These are phyloP conservation scores for Entelurus aequoreus DNA, from an alignment of 2,113 vertebrate species.

Conservation along the genomic window DNA sequence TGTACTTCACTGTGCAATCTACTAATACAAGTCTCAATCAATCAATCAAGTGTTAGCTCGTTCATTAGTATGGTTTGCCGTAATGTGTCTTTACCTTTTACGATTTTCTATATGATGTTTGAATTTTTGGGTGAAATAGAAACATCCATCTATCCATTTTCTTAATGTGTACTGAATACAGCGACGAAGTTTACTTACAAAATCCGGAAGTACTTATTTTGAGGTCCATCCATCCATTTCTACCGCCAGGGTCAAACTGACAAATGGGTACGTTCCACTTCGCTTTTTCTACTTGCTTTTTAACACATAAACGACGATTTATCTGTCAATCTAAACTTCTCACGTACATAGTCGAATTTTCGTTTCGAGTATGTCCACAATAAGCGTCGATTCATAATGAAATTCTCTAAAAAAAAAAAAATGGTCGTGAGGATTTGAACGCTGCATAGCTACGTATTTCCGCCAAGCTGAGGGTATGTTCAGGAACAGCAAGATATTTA, in stretches of 20 bases:
- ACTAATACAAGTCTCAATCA: too few relatives aligned
- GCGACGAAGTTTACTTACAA: too few relatives aligned
- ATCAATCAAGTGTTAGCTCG: too few relatives aligned
- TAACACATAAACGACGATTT: background rate
- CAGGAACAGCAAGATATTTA: background rate
- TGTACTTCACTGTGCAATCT: too few relatives aligned
- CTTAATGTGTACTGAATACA: background rate
- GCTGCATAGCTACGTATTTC: background rate
- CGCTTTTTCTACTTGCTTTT: background rate
- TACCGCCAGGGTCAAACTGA: too few relatives aligned
- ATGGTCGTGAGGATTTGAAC: slow-evolving; percentile 1
- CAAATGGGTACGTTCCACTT: background rate
- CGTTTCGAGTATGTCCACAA: background rate
- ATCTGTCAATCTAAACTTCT: background rate
- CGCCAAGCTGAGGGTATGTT: slow-evolving; percentile 24
- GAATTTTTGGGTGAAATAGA: background rate
- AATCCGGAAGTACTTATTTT: background rate
- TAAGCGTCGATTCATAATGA: too few relatives aligned
- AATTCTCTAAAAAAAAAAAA: background rate
- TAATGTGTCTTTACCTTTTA: too few relatives aligned
- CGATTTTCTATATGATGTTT: too few relatives aligned
- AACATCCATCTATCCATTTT: background rate
- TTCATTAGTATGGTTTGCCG: too few relatives aligned
- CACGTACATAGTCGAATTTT: too few relatives aligned
- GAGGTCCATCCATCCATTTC: too few relatives aligned